Conservation (phyloP, 2,113 vertebrate species). For the Quiscalus mexicanus region DNA sequence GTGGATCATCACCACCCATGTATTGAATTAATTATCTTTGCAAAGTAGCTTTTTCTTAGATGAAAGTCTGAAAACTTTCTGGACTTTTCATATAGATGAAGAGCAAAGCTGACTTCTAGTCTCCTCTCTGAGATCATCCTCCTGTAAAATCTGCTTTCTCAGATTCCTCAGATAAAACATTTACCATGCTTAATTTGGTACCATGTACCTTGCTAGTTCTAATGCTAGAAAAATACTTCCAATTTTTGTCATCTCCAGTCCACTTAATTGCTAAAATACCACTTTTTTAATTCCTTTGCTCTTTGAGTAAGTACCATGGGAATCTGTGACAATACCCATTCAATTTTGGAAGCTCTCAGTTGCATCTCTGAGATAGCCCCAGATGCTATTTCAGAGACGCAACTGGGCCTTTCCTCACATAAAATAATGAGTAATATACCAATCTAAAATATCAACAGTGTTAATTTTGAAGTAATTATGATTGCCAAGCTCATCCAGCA, state of each 20-base stretch:
- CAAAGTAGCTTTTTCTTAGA: background rate
- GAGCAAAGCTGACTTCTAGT: background rate
- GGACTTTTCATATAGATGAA: background rate
- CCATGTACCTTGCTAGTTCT: background rate
- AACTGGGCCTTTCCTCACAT: background rate
- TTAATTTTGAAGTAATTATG: background rate
- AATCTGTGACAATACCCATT: background rate
- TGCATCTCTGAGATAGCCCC: too few relatives aligned
- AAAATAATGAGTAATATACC: background rate
- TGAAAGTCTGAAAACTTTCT: background rate
- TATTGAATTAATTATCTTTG: slow-evolving; percentile 8
- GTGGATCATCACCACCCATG: background rate
- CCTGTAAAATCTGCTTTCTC: background rate
- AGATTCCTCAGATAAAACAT: background rate
- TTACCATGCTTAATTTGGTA: background rate
- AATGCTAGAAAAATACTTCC: background rate
- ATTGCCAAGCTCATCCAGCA: background rate
- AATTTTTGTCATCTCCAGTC: background rate
- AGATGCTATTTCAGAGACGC: background rate
- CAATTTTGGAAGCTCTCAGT: background rate
- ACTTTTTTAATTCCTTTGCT: background rate
- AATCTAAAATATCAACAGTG: background rate
- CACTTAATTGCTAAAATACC: background rate
- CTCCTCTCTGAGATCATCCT: background rate
- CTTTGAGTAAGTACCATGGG: background rate